These are phyloP conservation scores for Alfaro cultratus DNA, from an alignment of 2,797 vertebrate genomes.

Conservation along the genomic window DNA sequence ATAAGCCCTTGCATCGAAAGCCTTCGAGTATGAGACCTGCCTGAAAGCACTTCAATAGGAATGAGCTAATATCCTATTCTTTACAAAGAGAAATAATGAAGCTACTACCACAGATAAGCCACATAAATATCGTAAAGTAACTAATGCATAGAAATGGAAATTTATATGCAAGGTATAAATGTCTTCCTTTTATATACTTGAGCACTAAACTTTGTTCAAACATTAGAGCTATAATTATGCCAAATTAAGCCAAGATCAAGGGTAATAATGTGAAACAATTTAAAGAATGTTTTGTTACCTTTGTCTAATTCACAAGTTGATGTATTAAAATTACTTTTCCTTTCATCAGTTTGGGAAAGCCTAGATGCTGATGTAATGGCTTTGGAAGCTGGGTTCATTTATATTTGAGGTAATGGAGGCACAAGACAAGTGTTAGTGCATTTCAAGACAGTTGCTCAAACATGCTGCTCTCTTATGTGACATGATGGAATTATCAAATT, in stretches of 20 bases:
- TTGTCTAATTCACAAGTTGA: background rate
- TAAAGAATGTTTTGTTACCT: background rate
- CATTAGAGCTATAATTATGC: background rate
- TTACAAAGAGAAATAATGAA: constrained; percentile 24
- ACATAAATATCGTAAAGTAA: constrained; percentile 22
- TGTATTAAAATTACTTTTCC: background rate
- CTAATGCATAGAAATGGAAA: constrained; percentile 11
- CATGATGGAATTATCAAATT: too few species aligned
- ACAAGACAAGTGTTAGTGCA: background rate
- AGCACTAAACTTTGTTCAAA: background rate
- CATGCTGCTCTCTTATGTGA: too few species aligned
- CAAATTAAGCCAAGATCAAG: background rate
- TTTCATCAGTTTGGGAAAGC: background rate
- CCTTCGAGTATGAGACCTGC: constrained; percentile 6
- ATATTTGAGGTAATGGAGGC: background rate
- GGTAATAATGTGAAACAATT: background rate
- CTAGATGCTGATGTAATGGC: background rate
- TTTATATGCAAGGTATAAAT: background rate
- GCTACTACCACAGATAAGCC: background rate
- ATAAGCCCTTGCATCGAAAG: constrained; percentile 20
- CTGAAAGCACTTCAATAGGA: constrained; percentile 13
- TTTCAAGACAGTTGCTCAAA: too few species aligned
- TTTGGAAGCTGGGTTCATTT: background rate
- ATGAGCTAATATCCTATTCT: constrained; percentile 14
- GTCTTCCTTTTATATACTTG: background rate